phyloP scores from a whole-genome alignment of 2,888 invertebrate species.

The Tanytarsus gracilentus region DNA sequence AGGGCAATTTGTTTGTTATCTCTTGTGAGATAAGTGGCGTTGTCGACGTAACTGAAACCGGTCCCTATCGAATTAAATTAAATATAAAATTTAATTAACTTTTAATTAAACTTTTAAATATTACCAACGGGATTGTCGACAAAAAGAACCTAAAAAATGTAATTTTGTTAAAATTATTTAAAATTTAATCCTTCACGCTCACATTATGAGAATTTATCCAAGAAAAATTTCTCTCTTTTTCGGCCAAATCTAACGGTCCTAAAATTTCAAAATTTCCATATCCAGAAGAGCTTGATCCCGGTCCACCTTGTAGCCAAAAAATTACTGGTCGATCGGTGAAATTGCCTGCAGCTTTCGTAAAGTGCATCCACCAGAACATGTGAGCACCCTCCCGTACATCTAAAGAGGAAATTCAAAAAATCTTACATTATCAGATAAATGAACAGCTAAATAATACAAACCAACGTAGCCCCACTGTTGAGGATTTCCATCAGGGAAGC shows the following conservation, averaged over 20 bases:
- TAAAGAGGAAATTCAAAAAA: conserved; percentile 36
- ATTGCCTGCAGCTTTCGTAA: conserved; percentile 54
- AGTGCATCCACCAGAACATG: conserved; percentile 84
- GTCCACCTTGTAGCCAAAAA: conserved; percentile 87
- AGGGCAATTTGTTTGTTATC: conserved; percentile 57
- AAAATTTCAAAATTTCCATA: conserved; percentile 82
- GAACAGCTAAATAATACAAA: neutral
- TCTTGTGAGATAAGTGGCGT: conserved; percentile 44
- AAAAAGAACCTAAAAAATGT: conserved; percentile 47
- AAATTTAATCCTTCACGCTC: neutral
- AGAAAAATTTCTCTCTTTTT: conserved; percentile 59
- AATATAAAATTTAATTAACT: neutral
- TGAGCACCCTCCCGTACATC: conserved; percentile 63
- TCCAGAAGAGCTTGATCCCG: conserved; percentile 68
- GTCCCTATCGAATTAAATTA: conserved; percentile 37
- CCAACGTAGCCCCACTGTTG: conserved; percentile 22
- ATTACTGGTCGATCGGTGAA: conserved; percentile 62
- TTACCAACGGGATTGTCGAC: conserved; percentile 82
- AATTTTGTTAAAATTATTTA: neutral
- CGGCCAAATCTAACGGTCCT: conserved; percentile 61
- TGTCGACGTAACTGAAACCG: conserved; percentile 74
- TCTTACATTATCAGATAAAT: neutral
- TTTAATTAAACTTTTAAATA: neutral
- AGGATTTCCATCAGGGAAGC: neutral
- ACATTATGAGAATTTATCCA: conserved; percentile 76